A percentile compares a stretch with the other conserved stretches of the same genome.
Evolutionary conservation across 2,888 invertebrate species (phyloP).

Genomic region (Tetheella fluctuosa): DNA sequence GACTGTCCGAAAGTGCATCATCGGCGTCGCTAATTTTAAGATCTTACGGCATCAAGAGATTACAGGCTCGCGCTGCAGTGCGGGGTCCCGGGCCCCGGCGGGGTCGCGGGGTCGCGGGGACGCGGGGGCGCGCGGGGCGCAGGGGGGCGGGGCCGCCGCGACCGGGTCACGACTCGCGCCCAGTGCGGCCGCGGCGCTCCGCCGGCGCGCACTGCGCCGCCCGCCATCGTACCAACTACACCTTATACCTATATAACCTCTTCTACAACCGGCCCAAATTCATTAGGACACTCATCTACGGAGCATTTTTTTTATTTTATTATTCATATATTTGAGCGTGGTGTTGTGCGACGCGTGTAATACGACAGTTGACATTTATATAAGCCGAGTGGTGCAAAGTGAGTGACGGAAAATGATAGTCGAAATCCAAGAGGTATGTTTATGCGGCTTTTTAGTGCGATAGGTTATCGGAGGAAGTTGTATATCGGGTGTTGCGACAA

Average conservation of each 20-base stretch:
- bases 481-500: slow-evolving; percentile 20
- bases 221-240: slow-evolving; percentile 28
- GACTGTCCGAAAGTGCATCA: slow-evolving; percentile 67
- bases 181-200: slow-evolving; percentile 81
- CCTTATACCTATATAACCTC: slow-evolving; percentile 35
- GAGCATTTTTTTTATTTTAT: slow-evolving; percentile 18
- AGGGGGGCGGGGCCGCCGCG: slow-evolving; percentile 56
- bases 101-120: slow-evolving; percentile 23
- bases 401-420: slow-evolving; percentile 73
- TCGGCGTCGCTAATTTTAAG: slow-evolving; percentile 71
- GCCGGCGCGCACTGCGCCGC: slow-evolving; percentile 75
- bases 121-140: slow-evolving; percentile 21
- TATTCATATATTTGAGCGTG: slow-evolving; percentile 28
- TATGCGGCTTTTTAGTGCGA: slow-evolving; percentile 14
- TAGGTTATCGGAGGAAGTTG: slow-evolving; percentile 35
- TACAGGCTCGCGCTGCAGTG: slow-evolving; percentile 55
- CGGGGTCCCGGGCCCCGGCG: slow-evolving; percentile 49
- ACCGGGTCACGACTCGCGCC: slow-evolving; percentile 71
- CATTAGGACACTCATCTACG: slow-evolving; percentile 22
- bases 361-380: slow-evolving; percentile 14
- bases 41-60: slow-evolving; percentile 79
- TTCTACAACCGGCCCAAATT: slow-evolving; percentile 31
- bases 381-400: slow-evolving; percentile 27
- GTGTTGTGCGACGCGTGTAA: slow-evolving; percentile 29
- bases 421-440: slow-evolving; percentile 78